Conservation (phyloP, 2,113 vertebrate genomes). For the Hoplias malabaricus region DNA sequence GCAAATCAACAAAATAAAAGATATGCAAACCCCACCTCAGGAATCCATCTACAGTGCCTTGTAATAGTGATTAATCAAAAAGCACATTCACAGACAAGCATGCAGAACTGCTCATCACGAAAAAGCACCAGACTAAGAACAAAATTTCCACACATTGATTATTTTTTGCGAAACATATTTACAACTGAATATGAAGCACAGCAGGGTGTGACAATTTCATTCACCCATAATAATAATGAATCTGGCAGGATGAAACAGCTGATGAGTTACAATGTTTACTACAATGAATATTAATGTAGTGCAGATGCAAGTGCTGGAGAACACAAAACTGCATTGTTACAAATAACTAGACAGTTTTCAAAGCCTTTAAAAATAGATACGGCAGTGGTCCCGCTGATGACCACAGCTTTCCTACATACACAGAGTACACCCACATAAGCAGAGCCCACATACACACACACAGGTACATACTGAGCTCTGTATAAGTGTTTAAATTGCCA, state of each 20-base stretch:
- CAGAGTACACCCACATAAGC: constrained; percentile 15
- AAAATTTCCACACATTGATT: constrained; percentile 36
- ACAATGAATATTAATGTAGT: constrained; percentile 28
- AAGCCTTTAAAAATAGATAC: neutral
- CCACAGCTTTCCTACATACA: neutral
- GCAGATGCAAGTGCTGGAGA: neutral
- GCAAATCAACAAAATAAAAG: neutral
- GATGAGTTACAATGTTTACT: constrained; percentile 40
- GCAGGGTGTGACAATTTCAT: constrained; percentile 44
- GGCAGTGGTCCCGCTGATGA: neutral
- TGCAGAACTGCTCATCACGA: constrained; percentile 26
- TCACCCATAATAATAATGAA: constrained; percentile 45
- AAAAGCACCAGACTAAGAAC: constrained; percentile 16
- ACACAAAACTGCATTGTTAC: neutral
- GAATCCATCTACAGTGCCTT: constrained; percentile 4
- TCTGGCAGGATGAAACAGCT: constrained; percentile 16
- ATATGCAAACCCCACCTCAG: constrained; percentile 1
- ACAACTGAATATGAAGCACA: constrained; percentile 38
- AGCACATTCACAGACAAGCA: neutral
- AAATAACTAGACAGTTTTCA: neutral
- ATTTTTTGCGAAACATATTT: constrained; percentile 44
- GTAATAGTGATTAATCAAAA: constrained; percentile 39
- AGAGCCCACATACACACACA: constrained; percentile 1
- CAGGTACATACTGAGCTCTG: too few relatives aligned
- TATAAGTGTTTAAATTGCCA: too few relatives aligned